Conservation (phyloP, 2,888 invertebrate genomes). For the Baccha elongata region DNA sequence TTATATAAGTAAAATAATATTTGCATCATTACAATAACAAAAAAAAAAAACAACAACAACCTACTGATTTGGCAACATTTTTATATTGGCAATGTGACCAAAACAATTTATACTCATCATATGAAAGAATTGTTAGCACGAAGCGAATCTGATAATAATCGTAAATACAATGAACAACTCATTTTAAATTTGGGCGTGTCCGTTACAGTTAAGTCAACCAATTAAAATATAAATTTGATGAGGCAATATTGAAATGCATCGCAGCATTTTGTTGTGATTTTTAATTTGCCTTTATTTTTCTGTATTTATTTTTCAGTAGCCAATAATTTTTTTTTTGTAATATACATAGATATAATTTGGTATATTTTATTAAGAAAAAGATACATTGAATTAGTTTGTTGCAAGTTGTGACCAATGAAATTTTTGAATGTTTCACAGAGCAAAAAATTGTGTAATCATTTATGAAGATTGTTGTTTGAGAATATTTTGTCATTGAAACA, state of each 20-base stretch:
- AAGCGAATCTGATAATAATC: neutral
- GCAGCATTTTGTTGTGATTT: neutral
- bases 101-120: constrained; percentile 6
- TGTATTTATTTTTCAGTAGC: neutral
- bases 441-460: too few relatives aligned
- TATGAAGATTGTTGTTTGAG: too few relatives aligned
- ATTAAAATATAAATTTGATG: neutral
- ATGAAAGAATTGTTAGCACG: constrained; percentile 5
- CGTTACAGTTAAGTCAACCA: neutral
- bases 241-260: neutral
- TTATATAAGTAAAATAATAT: neutral
- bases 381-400: too few relatives aligned
- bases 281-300: neutral
- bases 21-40: too few relatives aligned
- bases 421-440: too few relatives aligned
- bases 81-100: neutral
- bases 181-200: neutral
- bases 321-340: neutral
- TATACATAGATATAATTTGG: too few relatives aligned
- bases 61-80: neutral
- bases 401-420: too few relatives aligned
- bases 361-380: too few relatives aligned
- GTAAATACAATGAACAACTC: neutral
- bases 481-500: too few relatives aligned
- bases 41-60: neutral